phyloP scores from a whole-genome alignment of 2,888 invertebrate species.

The Rapana venosa region DNA sequence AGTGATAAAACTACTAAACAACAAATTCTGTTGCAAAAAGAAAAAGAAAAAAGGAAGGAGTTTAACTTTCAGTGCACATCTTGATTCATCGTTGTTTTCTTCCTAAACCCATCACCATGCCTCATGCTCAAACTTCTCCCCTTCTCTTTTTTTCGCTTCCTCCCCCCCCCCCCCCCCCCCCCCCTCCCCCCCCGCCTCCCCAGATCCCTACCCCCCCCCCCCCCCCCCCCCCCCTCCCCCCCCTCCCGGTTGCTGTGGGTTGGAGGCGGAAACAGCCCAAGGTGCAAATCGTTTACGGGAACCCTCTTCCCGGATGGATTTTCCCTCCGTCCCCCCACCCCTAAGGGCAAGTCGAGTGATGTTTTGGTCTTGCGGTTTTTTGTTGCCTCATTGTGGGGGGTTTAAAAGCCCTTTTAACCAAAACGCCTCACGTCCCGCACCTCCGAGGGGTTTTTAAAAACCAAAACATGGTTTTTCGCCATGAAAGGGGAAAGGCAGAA shows the following conservation, averaged over 20 bases:
- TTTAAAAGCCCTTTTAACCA: slow-evolving; percentile 12
- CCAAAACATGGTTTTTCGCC: neutral
- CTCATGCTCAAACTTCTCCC: neutral
- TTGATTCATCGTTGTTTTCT: too few species aligned
- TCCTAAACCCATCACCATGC: neutral
- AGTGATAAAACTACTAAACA: too few species aligned
- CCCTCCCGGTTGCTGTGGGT: neutral
- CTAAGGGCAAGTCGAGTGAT: neutral
- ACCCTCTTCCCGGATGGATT: neutral
- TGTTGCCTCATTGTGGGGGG: slow-evolving; percentile 9
- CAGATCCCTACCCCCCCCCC: neutral
- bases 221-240: neutral
- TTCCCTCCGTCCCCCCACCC: neutral
- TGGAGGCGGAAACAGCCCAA: neutral
- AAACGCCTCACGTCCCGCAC: neutral
- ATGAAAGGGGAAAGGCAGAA: neutral
- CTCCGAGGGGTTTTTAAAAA: neutral
- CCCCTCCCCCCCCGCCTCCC: neutral
- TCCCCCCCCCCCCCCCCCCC: neutral
- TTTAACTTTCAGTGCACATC: too few species aligned
- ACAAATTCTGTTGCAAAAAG: neutral
- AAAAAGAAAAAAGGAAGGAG: neutral
- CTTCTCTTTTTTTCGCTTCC: neutral
- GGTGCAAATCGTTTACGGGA: slow-evolving; percentile 8
- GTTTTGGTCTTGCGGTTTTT: neutral